Evolutionary conservation across 2,888 invertebrate genomes (phyloP).

Genomic region (Lamellibrachia satsuma): DNA sequence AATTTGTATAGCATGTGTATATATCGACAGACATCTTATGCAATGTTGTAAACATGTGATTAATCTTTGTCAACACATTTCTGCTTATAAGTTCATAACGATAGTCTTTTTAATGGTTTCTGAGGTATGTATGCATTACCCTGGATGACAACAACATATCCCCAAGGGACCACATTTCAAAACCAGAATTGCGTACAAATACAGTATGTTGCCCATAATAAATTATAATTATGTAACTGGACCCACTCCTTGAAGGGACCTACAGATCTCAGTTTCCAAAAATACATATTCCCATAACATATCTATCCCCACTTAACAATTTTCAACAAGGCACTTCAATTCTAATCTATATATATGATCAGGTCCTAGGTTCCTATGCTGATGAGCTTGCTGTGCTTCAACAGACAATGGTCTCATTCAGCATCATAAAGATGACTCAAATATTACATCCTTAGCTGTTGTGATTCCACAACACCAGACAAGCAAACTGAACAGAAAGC

Average conservation of each 20-base stretch:
- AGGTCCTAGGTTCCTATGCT: not conserved
- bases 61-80: slow-evolving; percentile 4
- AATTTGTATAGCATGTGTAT: not conserved
- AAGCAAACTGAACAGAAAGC: not conserved
- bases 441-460: not conserved
- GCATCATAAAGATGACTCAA: not conserved
- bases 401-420: not conserved
- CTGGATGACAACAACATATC: not conserved
- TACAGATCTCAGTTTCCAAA: too few species aligned
- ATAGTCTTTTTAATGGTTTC: not conserved
- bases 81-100: not conserved
- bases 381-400: not conserved
- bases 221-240: too few species aligned
- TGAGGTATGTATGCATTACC: not conserved
- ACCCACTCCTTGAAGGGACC: too few species aligned
- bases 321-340: not conserved
- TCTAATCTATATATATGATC: not conserved
- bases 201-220: too few species aligned
- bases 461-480: not conserved
- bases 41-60: not conserved
- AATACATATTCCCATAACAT: not conserved
- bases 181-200: too few species aligned
- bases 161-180: too few species aligned
- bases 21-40: not conserved
- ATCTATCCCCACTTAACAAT: not conserved